A percentile compares a stretch with the other conserved stretches of the same genome.
These are phyloP conservation scores for Porites lutea DNA, from an alignment of 64 coral and sea anemone species.

Conservation along the genomic window DNA sequence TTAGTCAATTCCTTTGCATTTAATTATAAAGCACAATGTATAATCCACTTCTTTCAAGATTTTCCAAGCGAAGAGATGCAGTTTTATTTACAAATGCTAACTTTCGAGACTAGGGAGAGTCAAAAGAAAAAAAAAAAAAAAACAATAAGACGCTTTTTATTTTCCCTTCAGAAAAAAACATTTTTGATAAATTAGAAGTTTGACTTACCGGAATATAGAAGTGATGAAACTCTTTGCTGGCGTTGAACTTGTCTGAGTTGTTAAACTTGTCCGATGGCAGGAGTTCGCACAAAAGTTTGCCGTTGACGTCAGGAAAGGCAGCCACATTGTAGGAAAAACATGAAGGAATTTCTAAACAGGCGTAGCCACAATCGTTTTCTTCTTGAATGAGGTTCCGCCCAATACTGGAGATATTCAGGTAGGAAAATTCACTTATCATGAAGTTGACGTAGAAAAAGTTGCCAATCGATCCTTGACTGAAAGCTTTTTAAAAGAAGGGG, in stretches of 20 bases:
- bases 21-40: no score
- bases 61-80: no score
- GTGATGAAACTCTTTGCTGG: neutral
- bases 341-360: neutral
- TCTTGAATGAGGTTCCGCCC: neutral
- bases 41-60: no score
- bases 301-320: neutral
- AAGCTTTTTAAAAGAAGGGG: neutral
- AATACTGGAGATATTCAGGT: neutral
- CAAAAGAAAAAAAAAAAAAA: no score
- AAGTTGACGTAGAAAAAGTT: neutral
- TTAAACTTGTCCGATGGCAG: conserved; percentile 1
- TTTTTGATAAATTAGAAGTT: no score
- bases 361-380: neutral
- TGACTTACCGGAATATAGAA: neutral
- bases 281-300: neutral
- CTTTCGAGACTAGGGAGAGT: no score
- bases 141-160: no score
- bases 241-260: neutral
- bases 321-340: neutral
- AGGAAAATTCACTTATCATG: neutral
- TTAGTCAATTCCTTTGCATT: no score
- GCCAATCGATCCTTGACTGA: neutral
- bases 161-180: no score
- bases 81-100: no score